A percentile compares a stretch with the other conserved stretches of the same genome.
phyloP scores from a whole-genome alignment of 2,113 vertebrate genomes.

The Deroptyus accipitrinus region DNA sequence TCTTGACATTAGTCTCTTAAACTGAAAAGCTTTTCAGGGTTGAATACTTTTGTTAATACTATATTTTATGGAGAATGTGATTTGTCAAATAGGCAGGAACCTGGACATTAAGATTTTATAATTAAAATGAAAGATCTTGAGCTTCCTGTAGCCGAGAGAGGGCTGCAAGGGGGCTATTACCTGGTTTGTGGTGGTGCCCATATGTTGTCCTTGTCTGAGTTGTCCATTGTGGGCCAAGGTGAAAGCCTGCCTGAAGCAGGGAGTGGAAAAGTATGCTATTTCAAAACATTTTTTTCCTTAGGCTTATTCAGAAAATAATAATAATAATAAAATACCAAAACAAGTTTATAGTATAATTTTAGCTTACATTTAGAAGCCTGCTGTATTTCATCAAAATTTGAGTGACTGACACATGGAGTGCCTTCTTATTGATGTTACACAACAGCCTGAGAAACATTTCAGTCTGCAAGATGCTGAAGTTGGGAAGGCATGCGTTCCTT shows the following conservation, averaged over 20 bases:
- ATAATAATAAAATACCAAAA: too few species aligned
- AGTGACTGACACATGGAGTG: neutral
- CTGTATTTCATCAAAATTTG: neutral
- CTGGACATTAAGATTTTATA: neutral
- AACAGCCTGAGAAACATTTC: neutral
- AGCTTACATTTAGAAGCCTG: neutral
- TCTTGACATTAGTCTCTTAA: neutral
- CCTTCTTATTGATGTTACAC: neutral
- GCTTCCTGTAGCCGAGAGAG: neutral
- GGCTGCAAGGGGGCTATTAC: neutral
- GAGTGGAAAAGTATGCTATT: neutral
- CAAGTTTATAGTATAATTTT: neutral
- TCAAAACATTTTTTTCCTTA: neutral
- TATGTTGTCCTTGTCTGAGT: neutral
- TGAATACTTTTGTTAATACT: neutral
- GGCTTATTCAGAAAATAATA: neutral
- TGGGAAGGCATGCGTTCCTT: neutral
- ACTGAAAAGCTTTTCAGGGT: slow-evolving; percentile 1
- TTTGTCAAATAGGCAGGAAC: neutral
- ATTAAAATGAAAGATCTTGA: neutral
- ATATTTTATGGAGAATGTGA: neutral
- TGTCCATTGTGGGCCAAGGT: neutral
- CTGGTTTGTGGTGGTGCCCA: accelerated
- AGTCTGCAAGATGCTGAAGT: neutral
- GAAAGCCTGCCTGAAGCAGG: neutral